A percentile compares a stretch with the other conserved stretches of the same genome.
Evolutionary conservation across 2,113 vertebrate species (phyloP).

Genomic region (Notarius lentiginosus): DNA sequence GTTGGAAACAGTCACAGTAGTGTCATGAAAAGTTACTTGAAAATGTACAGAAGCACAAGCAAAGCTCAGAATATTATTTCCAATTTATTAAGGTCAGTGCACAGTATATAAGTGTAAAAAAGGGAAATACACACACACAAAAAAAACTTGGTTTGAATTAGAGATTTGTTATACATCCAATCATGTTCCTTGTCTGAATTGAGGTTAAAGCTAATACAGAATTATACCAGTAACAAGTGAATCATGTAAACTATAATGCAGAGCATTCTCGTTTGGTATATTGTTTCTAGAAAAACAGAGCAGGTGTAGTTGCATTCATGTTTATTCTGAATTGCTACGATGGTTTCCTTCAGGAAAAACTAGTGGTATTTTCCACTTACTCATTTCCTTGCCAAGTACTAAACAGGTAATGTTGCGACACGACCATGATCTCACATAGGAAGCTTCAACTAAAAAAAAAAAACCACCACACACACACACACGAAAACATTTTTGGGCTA

Average conservation of each 20-base stretch:
- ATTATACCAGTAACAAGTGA: background rate
- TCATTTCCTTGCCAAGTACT: background rate
- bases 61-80: background rate
- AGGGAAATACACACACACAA: background rate
- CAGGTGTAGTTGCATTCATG: background rate
- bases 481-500: background rate
- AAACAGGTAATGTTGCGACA: background rate
- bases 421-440: background rate
- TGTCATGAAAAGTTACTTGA: background rate
- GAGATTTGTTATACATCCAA: background rate
- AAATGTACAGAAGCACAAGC: background rate
- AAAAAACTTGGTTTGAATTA: background rate
- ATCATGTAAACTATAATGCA: background rate
- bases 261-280: background rate
- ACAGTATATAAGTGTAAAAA: background rate
- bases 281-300: background rate
- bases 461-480: background rate
- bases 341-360: background rate
- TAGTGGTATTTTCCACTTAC: background rate
- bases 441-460: background rate
- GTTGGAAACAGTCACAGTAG: background rate
- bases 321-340: background rate
- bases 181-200: background rate
- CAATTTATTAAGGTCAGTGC: slow-evolving; percentile 4
- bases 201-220: background rate